Conservation (phyloP, 2,797 vertebrate genomes). For the Columba guinea region DNA sequence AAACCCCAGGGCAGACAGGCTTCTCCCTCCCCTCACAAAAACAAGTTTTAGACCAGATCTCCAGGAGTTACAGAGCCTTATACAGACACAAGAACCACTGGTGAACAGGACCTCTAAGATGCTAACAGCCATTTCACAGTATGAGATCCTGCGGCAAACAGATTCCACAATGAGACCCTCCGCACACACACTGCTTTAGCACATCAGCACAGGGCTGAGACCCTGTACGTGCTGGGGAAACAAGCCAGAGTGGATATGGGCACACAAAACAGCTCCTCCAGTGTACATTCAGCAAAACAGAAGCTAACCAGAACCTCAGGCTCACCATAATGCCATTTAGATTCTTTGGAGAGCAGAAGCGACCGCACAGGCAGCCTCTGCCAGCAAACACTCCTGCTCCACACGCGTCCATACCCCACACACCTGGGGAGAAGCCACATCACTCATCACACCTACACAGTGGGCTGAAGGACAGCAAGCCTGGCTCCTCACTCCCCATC, state of each 20-base stretch:
- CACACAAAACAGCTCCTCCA: neutral
- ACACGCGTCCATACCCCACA: neutral
- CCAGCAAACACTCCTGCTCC: neutral
- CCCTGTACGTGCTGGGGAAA: neutral
- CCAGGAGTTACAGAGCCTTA: fast-evolving
- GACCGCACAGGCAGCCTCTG: fast-evolving
- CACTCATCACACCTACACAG: fast-evolving
- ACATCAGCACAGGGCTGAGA: neutral
- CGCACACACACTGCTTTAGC: neutral
- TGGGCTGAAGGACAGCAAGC: neutral
- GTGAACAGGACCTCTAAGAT: neutral
- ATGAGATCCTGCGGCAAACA: fast-evolving
- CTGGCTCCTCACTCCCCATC: fast-evolving
- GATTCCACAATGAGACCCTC: fast-evolving
- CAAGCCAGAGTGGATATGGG: neutral
- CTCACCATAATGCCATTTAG: neutral
- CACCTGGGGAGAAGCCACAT: neutral
- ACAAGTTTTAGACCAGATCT: neutral
- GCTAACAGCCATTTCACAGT: neutral
- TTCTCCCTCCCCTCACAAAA: neutral
- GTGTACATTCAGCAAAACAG: neutral
- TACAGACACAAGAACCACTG: neutral
- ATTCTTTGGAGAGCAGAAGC: neutral
- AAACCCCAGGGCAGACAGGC: neutral
- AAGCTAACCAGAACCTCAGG: neutral